phyloP scores from a whole-genome alignment of 2,797 vertebrate genomes.

The Malurus splendens region DNA sequence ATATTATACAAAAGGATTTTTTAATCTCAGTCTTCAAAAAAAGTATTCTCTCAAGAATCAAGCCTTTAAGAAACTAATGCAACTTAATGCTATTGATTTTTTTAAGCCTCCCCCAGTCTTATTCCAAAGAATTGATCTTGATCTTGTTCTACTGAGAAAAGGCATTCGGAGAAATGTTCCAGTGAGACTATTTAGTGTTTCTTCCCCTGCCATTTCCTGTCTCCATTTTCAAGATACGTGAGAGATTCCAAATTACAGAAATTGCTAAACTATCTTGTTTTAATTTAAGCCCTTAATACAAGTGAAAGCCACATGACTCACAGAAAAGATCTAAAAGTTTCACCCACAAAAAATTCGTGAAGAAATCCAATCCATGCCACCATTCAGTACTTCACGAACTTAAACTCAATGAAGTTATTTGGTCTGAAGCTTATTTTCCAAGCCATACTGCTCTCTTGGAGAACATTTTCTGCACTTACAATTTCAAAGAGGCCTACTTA shows the following conservation, averaged over 20 bases:
- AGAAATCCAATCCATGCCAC: background rate
- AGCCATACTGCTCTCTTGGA: background rate
- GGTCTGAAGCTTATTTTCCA: background rate
- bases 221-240: fast-evolving
- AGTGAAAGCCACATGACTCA: background rate
- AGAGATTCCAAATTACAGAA: background rate
- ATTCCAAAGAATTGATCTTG: background rate
- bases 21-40: background rate
- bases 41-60: background rate
- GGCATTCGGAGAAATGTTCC: background rate
- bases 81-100: fast-evolving
- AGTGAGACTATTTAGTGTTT: background rate
- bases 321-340: background rate
- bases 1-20: background rate
- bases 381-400: background rate
- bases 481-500: background rate
- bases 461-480: background rate
- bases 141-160: background rate
- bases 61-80: background rate
- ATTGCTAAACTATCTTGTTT: background rate
- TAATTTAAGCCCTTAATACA: background rate
- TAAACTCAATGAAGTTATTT: background rate
- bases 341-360: background rate
- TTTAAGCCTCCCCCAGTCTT: background rate
- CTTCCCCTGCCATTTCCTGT: fast-evolving